Evolutionary conservation across 2,113 vertebrate species (phyloP), one percentile per base, ranked within the genome.

Genomic region (Lycocorax pyrrhopterus): DNA sequence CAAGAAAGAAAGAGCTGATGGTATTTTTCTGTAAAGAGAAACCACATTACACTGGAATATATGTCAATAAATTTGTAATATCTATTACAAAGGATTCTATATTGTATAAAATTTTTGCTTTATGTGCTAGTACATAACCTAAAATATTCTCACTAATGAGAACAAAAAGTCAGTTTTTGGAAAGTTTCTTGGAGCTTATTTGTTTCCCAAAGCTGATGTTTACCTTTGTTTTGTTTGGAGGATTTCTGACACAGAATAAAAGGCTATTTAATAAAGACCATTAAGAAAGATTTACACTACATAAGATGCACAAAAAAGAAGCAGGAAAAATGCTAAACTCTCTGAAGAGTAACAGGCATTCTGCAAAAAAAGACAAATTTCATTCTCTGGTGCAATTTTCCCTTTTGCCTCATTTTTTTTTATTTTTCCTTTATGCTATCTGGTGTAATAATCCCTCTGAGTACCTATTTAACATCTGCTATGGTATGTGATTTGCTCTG

Each of bases 11-110:
- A 55, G 23, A 79, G n/a, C 5, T 73, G 27, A 68, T 68, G 19
- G 14, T 56, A 80, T 60, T 95, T 90, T 94, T 66, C 49, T 55
- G 66, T 73, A 74, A 87, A 68, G 46, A 13, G 12, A 96, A 97
- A 90, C 3, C 13, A 88, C 35, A 83, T 90, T 92, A 84, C 47
- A 49, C 5, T 89, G 33, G 55, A 89, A 91, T 84, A 44, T 46
- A 37, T 91, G 43, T 84, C 71, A 96, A 66, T 79, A 95, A 95
- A 95, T 39, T 18, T 62, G 90, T 85, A 91, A 84, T 47, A 33
- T 73, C 75, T 90, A 80, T 91, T 95, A 60, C 79, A 72, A 96
- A 89, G 11, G 2, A 62, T 51, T 69, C 5, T 86, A 15, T 74
- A 75, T 69, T 51, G 12, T 68, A 71, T 55, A 95, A 84, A 96